phyloP scores from a whole-genome alignment of 1,140 invertebrate genomes.

The Leptoteleia sp. region DNA sequence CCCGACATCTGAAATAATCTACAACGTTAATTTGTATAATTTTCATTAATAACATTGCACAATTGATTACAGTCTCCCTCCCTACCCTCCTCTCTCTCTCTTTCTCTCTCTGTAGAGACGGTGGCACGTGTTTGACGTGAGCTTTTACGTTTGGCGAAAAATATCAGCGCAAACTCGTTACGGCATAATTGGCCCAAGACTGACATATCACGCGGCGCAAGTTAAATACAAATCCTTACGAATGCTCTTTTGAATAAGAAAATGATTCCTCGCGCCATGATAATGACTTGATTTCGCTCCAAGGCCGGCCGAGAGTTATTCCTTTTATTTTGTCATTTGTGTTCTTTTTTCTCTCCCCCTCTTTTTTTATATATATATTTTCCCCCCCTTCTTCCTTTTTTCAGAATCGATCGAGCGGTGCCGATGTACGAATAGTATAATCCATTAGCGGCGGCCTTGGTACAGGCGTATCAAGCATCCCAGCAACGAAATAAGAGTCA shows the following conservation, averaged over 20 bases:
- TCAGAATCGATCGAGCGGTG: slow-evolving; percentile 26
- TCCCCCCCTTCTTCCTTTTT: slow-evolving; percentile 18
- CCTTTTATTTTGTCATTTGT: slow-evolving; percentile 18
- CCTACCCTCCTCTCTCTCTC: no score
- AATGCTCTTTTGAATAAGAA: slow-evolving; percentile 38
- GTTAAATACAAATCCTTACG: slow-evolving; percentile 27
- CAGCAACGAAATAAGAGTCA: slow-evolving; percentile 53
- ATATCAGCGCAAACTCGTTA: slow-evolving; percentile 38
- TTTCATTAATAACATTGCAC: slow-evolving; percentile 34
- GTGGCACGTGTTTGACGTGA: slow-evolving; percentile 45
- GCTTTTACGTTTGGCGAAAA: slow-evolving; percentile 25
- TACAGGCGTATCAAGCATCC: slow-evolving; percentile 50
- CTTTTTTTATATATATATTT: not conserved
- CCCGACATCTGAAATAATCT: slow-evolving; percentile 7
- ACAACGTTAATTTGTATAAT: slow-evolving; percentile 26
- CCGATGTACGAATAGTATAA: slow-evolving; percentile 52
- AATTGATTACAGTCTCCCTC: slow-evolving; percentile 31
- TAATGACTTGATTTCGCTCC: slow-evolving; percentile 48
- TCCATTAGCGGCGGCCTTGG: slow-evolving; percentile 57
- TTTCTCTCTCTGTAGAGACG: no score
- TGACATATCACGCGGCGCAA: slow-evolving; percentile 47
- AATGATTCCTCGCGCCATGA: slow-evolving; percentile 33
- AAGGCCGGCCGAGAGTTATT: slow-evolving; percentile 30
- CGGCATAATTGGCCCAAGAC: slow-evolving; percentile 41
- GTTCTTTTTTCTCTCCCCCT: no score